Conservation (phyloP, 2,113 vertebrate species). For the Theristicus caerulescens region DNA sequence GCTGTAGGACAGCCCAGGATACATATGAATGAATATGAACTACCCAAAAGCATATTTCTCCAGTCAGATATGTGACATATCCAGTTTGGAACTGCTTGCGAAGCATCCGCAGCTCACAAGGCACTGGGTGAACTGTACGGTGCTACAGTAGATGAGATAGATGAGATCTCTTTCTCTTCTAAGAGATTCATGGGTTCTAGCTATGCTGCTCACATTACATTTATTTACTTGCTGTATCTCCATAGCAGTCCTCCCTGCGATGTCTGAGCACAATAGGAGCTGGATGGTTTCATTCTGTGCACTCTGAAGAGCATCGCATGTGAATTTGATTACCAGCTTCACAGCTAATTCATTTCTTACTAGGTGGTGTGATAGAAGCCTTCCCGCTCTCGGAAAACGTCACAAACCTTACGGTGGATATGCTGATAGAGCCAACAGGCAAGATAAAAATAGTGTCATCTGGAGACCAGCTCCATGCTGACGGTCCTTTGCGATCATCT, state of each 20-base stretch:
- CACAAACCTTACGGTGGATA: conserved; percentile 85
- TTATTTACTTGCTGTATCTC: not conserved
- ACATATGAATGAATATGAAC: not conserved
- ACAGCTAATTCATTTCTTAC: not conserved
- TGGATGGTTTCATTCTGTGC: not conserved
- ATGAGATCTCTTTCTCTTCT: not conserved
- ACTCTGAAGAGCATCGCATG: not conserved
- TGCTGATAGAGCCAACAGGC: conserved; percentile 87
- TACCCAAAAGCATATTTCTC: not conserved
- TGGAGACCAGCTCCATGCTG: conserved; percentile 84
- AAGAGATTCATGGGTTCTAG: not conserved
- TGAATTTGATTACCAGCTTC: not conserved
- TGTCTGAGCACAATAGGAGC: not conserved
- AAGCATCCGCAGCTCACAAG: not conserved
- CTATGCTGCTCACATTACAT: not conserved
- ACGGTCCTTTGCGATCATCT: conserved; percentile 72
- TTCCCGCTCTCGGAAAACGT: conserved; percentile 78
- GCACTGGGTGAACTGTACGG: not conserved
- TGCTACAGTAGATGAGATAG: not conserved
- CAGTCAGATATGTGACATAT: not conserved
- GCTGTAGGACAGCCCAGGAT: not conserved
- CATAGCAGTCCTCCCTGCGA: not conserved
- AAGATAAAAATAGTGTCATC: conserved; percentile 78
- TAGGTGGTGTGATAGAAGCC: conserved; percentile 88
- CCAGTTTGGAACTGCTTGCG: not conserved